Percentiles rank a stretch among this genome's conserved stretches.
Conservation (phyloP, 2,797 vertebrate species). For the Lacerta agilis region DNA sequence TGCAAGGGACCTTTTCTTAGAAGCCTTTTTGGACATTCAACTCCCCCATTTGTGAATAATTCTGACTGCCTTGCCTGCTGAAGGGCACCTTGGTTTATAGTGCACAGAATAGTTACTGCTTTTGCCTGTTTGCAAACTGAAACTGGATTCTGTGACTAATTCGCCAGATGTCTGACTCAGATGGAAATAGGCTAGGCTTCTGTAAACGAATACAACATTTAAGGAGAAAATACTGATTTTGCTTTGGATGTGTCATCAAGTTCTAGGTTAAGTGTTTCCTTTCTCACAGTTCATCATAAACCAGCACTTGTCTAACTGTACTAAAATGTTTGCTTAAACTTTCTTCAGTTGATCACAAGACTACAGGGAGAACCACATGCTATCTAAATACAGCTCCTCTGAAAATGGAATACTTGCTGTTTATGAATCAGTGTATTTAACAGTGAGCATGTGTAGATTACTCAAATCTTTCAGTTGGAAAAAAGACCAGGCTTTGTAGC, state of each 20-base stretch:
- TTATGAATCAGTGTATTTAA: conserved; percentile 70
- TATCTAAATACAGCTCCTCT: conserved; percentile 64
- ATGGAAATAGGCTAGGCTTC: background rate
- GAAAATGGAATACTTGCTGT: conserved; percentile 68
- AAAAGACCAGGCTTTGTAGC: conserved; percentile 49
- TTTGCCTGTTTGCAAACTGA: conserved; percentile 15
- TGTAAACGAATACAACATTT: background rate
- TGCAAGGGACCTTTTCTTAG: background rate
- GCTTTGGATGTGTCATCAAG: conserved; percentile 24
- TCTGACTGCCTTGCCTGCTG: background rate
- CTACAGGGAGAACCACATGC: conserved; percentile 30
- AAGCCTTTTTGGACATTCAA: conserved; percentile 8
- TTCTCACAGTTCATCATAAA: conserved; percentile 19
- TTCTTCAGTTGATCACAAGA: conserved; percentile 37
- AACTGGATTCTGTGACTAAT: background rate
- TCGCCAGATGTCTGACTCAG: background rate
- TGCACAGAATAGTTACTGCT: background rate
- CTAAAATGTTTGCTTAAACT: conserved; percentile 33
- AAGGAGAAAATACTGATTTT: background rate
- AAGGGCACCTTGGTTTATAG: background rate
- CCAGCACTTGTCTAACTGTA: background rate
- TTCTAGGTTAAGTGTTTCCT: conserved; percentile 18
- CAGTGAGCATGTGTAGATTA: conserved; percentile 70
- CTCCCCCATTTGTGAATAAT: background rate
- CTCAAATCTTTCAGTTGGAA: conserved; percentile 57